Percentiles rank a stretch among this genome's conserved stretches.
Evolutionary conservation across 1,140 invertebrate species (phyloP).

Genomic region (Copidosoma floridanum): DNA sequence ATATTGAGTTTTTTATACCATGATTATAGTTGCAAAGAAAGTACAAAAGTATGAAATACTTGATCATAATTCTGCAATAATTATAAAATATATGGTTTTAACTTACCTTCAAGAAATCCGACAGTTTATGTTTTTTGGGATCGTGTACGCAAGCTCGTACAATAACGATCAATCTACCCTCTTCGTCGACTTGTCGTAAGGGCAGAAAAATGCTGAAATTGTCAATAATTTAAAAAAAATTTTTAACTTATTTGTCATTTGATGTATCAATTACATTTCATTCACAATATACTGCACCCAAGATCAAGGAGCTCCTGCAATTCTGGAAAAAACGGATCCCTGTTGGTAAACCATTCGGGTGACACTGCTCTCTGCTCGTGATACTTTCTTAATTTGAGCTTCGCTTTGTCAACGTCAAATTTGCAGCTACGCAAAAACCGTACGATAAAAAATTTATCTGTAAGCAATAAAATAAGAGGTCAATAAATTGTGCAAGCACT

Average conservation of each 20-base stretch:
- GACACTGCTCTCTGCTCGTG: slow-evolving; percentile 57
- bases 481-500: no score
- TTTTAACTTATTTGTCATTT: no score
- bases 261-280: no score
- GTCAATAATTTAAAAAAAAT: no score
- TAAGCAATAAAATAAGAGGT: slow-evolving; percentile 5
- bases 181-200: slow-evolving; percentile 55
- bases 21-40: no score
- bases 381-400: slow-evolving; percentile 61
- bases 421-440: slow-evolving; percentile 65
- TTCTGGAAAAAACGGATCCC: slow-evolving; percentile 60
- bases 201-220: slow-evolving; percentile 60
- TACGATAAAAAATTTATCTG: slow-evolving; percentile 59
- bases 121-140: slow-evolving; percentile 57
- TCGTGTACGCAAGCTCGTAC: slow-evolving; percentile 60
- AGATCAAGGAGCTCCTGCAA: slow-evolving; percentile 60
- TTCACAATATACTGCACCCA: no score
- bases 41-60: no score
- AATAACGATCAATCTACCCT: slow-evolving; percentile 59
- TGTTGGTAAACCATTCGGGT: slow-evolving; percentile 62
- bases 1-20: no score
- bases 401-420: slow-evolving; percentile 60
- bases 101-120: slow-evolving; percentile 64
- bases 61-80: no score
- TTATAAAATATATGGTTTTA: no score